Base-by-base conservation (phyloP, 1,140 invertebrate species). In the Drosophila chauvacae region DNA sequence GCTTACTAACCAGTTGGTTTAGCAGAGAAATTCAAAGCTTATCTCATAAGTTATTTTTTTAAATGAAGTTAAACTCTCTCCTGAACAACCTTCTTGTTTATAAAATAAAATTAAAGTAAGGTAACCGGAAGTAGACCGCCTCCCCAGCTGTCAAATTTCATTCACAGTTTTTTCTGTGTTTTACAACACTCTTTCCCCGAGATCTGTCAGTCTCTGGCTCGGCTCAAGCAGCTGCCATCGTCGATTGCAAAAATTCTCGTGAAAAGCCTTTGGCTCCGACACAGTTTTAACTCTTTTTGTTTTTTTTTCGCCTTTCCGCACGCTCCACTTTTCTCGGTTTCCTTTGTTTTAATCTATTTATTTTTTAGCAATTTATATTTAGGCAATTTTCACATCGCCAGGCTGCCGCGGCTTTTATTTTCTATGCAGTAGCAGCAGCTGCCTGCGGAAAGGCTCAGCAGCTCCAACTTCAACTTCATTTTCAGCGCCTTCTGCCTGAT, bases 331-430 rank as follows among this genome's bases (percentile, higher is more conserved):
- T 56, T 26, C 53, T n/a, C 13, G 4, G 18, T 23, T 35, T 26
- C 20, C 20, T 10, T 11, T 14, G 13, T 37, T 37, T 28, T 10
- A 41, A 26, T 6, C 2, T 37, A 20, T 42, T 42, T 44, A 51
- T 51, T 26, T 30, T 55, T 48, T 11, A 45, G 13, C 20, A 16
- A 55, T 39, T 55, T 55, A 37, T 56, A 35, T 55, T 61, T 50
- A 13, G 55, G 48, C 64, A 88, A 84, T 88, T 87, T 88, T 74
- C 62, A 59, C 58, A 84, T 87, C 77, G 55, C 42, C 77, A 83
- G 71, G 80, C 80, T 84, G 84, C 66, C 26, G 26, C 23, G 23
- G 23, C 23, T 23, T 23, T 23, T 23, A 23, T 23, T 23, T 23
- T 23, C 23, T 23, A 23, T 44, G 44, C 20, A 23, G 44, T 9